phyloP scores from a whole-genome alignment of 2,113 vertebrate species.

The Oncorhynchus nerka region DNA sequence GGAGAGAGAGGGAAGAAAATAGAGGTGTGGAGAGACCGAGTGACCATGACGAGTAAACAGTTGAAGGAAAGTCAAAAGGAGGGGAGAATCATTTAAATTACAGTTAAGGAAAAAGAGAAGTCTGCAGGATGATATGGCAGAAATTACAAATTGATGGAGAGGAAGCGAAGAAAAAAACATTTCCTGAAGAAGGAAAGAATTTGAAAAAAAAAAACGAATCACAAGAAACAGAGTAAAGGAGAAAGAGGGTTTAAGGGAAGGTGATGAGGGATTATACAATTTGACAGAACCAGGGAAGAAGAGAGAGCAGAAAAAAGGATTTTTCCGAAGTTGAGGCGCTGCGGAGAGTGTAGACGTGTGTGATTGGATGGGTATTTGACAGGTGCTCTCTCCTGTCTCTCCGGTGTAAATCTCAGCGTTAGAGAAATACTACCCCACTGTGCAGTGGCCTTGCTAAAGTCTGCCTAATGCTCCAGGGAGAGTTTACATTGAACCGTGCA shows the following conservation, averaged over 20 bases:
- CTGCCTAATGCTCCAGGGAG: slow-evolving; percentile 19
- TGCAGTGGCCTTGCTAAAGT: slow-evolving; percentile 13
- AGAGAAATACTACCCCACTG: slow-evolving; percentile 43
- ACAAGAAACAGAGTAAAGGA: slow-evolving; percentile 10
- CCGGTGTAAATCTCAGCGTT: slow-evolving; percentile 39
- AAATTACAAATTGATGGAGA: background rate
- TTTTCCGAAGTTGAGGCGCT: slow-evolving; percentile 48
- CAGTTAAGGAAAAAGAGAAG: slow-evolving; percentile 7
- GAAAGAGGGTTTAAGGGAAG: slow-evolving; percentile 43
- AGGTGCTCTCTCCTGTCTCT: slow-evolving; percentile 45
- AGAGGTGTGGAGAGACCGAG: slow-evolving; percentile 7
- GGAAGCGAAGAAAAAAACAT: background rate
- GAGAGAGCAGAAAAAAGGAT: slow-evolving; percentile 39
- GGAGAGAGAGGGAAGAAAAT: slow-evolving; percentile 3
- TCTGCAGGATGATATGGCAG: too few species aligned
- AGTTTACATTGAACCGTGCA: slow-evolving; percentile 31
- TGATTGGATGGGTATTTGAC: slow-evolving; percentile 36
- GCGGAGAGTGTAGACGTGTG: slow-evolving; percentile 15
- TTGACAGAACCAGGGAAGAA: slow-evolving; percentile 44
- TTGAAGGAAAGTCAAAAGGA: slow-evolving; percentile 5
- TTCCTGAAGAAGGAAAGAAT: slow-evolving; percentile 25
- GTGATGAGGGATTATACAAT: slow-evolving; percentile 51
- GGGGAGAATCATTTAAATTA: background rate
- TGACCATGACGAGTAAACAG: slow-evolving; percentile 18
- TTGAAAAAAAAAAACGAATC: slow-evolving; percentile 39